Base-by-base conservation (phyloP, 1,140 invertebrate genomes). In the Neodiprion virginianus region DNA sequence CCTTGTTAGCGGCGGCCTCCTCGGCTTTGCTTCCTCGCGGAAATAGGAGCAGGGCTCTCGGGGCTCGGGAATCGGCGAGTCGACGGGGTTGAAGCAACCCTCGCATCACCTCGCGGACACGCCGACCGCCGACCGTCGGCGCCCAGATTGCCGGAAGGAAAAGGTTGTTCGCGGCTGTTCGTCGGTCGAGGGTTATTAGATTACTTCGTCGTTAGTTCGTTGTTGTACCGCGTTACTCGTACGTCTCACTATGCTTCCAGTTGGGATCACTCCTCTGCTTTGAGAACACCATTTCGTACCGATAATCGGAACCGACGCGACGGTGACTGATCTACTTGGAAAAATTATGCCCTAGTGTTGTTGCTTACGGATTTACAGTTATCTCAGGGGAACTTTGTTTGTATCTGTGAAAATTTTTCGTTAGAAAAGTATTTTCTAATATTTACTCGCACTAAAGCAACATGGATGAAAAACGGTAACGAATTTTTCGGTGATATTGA, bases 71-170 rank as follows among this genome's bases (percentile, higher is more conserved):
- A 40, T 40, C 28, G 17, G 17, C 23, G 67, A 21, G 5, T 69
- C 23, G 5, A 21, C 67, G 67, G 67, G 67, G 17, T 69, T 65
- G 17, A 14, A 14, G 7, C 61, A 14, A 14, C 61, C 17, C 12
- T 14, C 61, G 61, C 12, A 65, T 21, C 12, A 14, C 17, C 61
- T 14, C 67, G 23, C 21, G 14, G 17, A 21, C 67, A 69, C 21
- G 28, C 67, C 17, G 23, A 21, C 40, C 40, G 11, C 53, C 53
- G n/a, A 17, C 40, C 40, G n/a, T 5, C 5, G 28, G 28, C 28
- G 67, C 67, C 12, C 67, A 23, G 67, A 69, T 69, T 69, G 67
- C 11, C 67, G 67, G 67, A 69, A 69, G 67, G 67, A 69, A 69
- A 69, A 69, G 67, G 17, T 47, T 69, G 21, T 69, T 47, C 21